phyloP scores from a whole-genome alignment of 2,113 vertebrate species.

The Empidonax alnorum region DNA sequence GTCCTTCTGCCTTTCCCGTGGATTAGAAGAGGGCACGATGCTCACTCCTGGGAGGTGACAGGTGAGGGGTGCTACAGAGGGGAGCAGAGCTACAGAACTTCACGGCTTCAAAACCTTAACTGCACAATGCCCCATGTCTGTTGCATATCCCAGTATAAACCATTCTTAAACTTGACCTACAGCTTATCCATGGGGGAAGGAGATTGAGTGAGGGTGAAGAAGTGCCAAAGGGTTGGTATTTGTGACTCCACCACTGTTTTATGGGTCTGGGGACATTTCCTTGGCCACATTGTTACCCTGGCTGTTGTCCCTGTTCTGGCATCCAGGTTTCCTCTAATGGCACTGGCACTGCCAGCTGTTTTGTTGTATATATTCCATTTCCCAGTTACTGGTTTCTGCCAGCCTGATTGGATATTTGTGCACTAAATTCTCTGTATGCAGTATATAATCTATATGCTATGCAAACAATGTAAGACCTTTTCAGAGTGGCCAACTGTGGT shows the following conservation, averaged over 20 bases:
- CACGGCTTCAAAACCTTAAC: background rate
- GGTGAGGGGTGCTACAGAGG: background rate
- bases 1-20: background rate
- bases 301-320: background rate
- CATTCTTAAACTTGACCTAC: background rate
- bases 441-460: background rate
- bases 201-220: background rate
- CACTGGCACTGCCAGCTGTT: background rate
- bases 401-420: background rate
- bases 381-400: background rate
- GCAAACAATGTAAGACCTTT: background rate
- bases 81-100: background rate
- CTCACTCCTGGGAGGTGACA: background rate
- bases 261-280: background rate
- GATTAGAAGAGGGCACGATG: background rate
- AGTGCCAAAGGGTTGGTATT: background rate
- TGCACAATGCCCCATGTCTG: rapidly evolving
- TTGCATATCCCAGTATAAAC: background rate
- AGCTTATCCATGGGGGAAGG: background rate
- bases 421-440: background rate
- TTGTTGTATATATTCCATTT: background rate
- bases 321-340: background rate
- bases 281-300: background rate
- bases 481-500: background rate
- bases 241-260: background rate